These are phyloP conservation scores for Nomada hirtipes DNA, from an alignment of 2,888 invertebrate species.

Conservation along the genomic window DNA sequence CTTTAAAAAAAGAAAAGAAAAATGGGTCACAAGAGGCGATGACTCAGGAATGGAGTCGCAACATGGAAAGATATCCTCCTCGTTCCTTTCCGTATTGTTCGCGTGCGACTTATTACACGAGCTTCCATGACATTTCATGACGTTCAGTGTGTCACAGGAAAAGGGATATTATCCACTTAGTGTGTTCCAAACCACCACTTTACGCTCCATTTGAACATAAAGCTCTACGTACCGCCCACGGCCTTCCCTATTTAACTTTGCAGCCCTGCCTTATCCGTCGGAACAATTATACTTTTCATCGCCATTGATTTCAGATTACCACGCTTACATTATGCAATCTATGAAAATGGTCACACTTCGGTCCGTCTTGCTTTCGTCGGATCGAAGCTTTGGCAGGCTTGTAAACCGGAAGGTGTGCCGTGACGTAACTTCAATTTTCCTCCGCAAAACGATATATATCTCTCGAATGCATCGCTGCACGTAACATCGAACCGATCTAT, in stretches of 20 bases:
- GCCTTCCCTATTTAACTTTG: constrained; percentile 75
- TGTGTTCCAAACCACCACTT: constrained; percentile 79
- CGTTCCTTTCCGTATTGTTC: constrained; percentile 54
- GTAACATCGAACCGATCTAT: no score
- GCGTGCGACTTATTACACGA: constrained; percentile 59
- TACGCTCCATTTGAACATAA: constrained; percentile 78
- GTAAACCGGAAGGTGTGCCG: background rate
- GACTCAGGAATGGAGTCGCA: background rate
- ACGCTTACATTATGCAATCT: background rate
- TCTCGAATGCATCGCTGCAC: no score
- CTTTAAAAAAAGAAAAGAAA: background rate
- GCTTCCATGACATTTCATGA: constrained; percentile 72
- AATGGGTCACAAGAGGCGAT: background rate
- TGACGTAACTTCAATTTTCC: no score
- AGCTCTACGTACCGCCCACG: constrained; percentile 74
- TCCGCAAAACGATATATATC: no score
- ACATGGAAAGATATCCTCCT: constrained; percentile 36
- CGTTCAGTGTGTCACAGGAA: constrained; percentile 81
- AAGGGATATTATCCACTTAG: constrained; percentile 83
- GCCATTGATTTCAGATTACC: background rate
- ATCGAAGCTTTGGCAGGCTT: background rate
- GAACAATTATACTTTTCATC: constrained; percentile 37
- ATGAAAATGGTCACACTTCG: background rate
- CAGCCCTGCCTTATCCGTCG: constrained; percentile 63
- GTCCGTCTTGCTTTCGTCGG: background rate